These are phyloP conservation scores for Clarias gariepinus DNA, from an alignment of 2,113 vertebrate genomes.

Conservation along the genomic window DNA sequence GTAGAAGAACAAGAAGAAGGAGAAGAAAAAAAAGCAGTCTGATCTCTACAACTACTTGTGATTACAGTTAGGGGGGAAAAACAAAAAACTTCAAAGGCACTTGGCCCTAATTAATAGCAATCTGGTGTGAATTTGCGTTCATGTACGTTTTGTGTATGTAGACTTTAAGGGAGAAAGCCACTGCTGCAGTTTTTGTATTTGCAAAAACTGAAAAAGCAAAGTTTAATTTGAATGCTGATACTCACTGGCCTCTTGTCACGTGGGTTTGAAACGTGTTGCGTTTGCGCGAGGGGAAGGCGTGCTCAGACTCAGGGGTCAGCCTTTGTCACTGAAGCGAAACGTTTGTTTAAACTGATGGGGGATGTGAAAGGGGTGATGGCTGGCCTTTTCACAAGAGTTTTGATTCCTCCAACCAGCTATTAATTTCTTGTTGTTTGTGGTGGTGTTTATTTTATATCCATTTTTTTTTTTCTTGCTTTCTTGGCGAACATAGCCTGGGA, in stretches of 20 bases:
- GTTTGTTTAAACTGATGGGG: constrained; percentile 49
- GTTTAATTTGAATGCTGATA: constrained; percentile 51
- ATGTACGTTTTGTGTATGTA: background rate
- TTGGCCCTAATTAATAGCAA: constrained; percentile 35
- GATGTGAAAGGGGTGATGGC: background rate
- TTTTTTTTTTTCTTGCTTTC: background rate
- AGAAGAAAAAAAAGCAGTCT: background rate
- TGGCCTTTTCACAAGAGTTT: background rate
- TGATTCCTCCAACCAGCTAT: background rate
- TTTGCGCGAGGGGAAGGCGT: constrained; percentile 52
- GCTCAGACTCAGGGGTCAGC: constrained; percentile 26
- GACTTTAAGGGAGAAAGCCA: constrained; percentile 1
- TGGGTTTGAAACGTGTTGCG: constrained; percentile 48
- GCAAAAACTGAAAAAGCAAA: background rate
- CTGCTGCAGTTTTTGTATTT: background rate
- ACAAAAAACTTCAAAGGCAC: constrained; percentile 26
- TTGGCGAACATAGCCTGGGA: background rate
- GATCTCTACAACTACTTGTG: background rate
- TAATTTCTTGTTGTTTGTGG: constrained; percentile 19
- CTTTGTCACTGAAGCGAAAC: constrained; percentile 51
- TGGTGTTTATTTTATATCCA: constrained; percentile 9
- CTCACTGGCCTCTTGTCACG: constrained; percentile 58
- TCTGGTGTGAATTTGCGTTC: constrained; percentile 10
- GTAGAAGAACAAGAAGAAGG: too few relatives aligned
- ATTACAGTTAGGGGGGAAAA: background rate